These are phyloP conservation scores for Manis crassicaudata DNA, from an alignment of 2,797 vertebrate genomes.

Conservation along the genomic window DNA sequence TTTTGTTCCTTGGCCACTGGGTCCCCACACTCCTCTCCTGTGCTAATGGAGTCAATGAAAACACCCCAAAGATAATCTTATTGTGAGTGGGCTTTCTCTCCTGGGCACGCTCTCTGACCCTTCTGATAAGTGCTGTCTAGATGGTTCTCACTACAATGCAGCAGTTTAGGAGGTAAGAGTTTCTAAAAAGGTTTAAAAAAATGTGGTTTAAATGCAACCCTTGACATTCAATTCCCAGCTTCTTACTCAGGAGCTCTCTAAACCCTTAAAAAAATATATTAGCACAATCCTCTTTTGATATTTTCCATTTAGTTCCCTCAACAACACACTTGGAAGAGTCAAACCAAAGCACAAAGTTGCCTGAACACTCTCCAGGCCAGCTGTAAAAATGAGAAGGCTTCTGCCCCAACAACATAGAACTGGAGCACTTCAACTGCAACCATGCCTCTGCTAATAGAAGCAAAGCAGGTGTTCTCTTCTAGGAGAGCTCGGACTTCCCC, in stretches of 20 bases:
- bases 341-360: neutral
- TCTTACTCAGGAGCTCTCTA: neutral
- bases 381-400: neutral
- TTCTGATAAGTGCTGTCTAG: slow-evolving; percentile 39
- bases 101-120: neutral
- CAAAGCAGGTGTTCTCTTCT: neutral
- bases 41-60: neutral
- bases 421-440: neutral
- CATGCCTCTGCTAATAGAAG: neutral
- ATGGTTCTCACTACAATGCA: neutral
- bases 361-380: neutral
- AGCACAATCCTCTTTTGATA: neutral
- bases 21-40: neutral
- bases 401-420: neutral
- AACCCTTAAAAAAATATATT: neutral
- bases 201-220: neutral
- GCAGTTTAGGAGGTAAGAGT: neutral
- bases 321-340: neutral
- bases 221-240: slow-evolving; percentile 4
- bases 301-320: neutral
- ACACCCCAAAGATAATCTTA: neutral
- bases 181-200: slow-evolving; percentile 40
- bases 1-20: neutral
- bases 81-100: neutral
- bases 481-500: neutral